Base-by-base conservation (phyloP, 1,140 invertebrate species). In the Bombus haemorrhoidalis region DNA sequence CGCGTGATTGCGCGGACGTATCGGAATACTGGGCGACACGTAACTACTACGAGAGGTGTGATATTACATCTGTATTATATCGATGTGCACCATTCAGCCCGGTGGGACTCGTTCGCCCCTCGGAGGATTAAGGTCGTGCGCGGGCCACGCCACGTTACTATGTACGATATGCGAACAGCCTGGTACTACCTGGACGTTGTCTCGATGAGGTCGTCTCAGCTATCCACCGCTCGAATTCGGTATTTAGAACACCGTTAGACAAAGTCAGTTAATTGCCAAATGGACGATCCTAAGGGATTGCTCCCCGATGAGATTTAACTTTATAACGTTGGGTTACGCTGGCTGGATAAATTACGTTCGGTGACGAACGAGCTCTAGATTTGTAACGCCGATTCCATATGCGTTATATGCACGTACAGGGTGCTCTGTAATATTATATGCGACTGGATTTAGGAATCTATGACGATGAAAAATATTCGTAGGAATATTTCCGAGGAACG, bases 51-150 rank as follows among this genome's bases (percentile, higher is more conserved):
- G 32, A 53, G 8, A 10, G 81, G 80, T 83, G 71, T 86, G 85
- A 83, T 72, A 86, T 86, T 86, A 86, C 85, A 86, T 86, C 79
- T 77, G 73, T 47, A 62, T 83, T 86, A 83, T 39, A 71, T 62
- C 72, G 81, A 83, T 32, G 77, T 41, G 39, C 64, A 39, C 39
- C 80, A 62, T 86, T 80, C 73, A 43, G 37, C 32, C 18, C 34
- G n/a, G 57, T 25, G 32, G 64, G n/a, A 41, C 39, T 71, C 37
- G 13, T 72, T 32, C 12, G 74, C 28, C 25, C 37, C 32, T 22
- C 57, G 66, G 2, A 59, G 77, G 80, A 87, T 87, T 87, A 89
- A 87, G 80, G 79, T 82, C 84, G 77, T 37, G 4, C 10, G n/a
- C 1, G 25, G n/a, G 2, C 41, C 75, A 41, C 9, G 18, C 47